Evolutionary conservation across 2,888 invertebrate species (phyloP), one percentile per base, ranked within the genome.

Genomic region (Agapostemon virescens): DNA sequence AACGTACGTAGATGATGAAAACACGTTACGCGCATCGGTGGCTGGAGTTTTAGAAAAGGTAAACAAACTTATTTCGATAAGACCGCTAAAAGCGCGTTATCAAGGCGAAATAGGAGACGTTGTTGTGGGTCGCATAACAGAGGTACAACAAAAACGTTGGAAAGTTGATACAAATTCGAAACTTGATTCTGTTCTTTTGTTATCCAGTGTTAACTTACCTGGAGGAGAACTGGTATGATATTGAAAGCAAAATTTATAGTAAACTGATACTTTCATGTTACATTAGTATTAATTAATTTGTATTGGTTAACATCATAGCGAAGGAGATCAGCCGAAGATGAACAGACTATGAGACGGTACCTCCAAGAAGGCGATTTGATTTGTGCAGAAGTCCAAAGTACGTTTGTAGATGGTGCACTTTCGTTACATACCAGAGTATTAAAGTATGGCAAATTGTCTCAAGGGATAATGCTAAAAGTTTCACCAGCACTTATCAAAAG

Each of bases 101-200:
- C 96, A 96, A 80, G 97, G 97, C 13, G 98, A 99, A 93, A 97
- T 99, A 73, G 99, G 99, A 0, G 99, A 99, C 93, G 98, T 99
- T 2, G 96, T 99, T 15, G 97, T 99, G 7, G 99, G 98, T 0
- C 94, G 99, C 69, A 96, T 99, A 40, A 95, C 97, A 0, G 98
- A 99, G 93, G 98, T 99, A 0, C 98, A 98, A 90, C 97, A 98
- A 89, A 96, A 96, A 89, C 94, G 98, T 79, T 99, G 99, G 99
- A 98, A 98, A 92, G 97, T 99, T 2, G 97, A 99, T 89, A 98
- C 98, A 1, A 98, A 98, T 93, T 96, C 98, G 0, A 95, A 98
- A 74, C 93, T 97, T 90, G 98, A 98, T 93, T 97, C 98, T 0
- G 94, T 97, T 63, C 94, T 99, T 17, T 94, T 97, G 81, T 93